Conservation (phyloP, 92 coral and sea anemone species). For the Diadumene lineata region DNA sequence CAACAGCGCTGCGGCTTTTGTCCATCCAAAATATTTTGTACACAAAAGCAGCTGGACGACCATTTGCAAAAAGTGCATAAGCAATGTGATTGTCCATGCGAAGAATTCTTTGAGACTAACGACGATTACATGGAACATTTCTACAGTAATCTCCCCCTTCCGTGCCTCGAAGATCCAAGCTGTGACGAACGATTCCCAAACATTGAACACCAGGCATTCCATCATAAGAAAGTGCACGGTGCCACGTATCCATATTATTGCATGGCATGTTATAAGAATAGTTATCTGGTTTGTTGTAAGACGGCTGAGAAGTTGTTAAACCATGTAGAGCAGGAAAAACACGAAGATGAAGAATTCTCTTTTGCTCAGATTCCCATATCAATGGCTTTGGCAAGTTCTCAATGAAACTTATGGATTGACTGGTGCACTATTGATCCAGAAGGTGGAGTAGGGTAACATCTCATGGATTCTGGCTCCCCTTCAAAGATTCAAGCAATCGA, state of each 20-base stretch:
- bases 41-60: constrained; percentile 53
- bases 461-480: too few relatives aligned
- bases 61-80: constrained; percentile 71
- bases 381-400: constrained; percentile 31
- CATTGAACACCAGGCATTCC: constrained; percentile 82
- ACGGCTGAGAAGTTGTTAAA: constrained; percentile 77
- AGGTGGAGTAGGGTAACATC: too few relatives aligned
- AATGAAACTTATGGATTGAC: too few relatives aligned
- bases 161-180: constrained; percentile 83
- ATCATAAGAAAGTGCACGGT: constrained; percentile 79
- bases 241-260: constrained; percentile 84
- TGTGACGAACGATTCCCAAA: constrained; percentile 81
- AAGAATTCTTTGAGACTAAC: constrained; percentile 59
- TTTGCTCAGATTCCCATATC: constrained; percentile 82
- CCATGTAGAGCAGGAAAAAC: constrained; percentile 79
- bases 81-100: constrained; percentile 72
- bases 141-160: constrained; percentile 75
- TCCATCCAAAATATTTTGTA: constrained; percentile 68
- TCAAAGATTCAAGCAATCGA: too few relatives aligned
- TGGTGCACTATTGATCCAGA: too few relatives aligned
- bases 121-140: constrained; percentile 75
- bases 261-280: constrained; percentile 87
- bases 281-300: constrained; percentile 68
- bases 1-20: constrained; percentile 72
- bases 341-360: constrained; percentile 65